Base-by-base conservation (phyloP, 2,888 invertebrate genomes). In the Dugesia japonica region DNA sequence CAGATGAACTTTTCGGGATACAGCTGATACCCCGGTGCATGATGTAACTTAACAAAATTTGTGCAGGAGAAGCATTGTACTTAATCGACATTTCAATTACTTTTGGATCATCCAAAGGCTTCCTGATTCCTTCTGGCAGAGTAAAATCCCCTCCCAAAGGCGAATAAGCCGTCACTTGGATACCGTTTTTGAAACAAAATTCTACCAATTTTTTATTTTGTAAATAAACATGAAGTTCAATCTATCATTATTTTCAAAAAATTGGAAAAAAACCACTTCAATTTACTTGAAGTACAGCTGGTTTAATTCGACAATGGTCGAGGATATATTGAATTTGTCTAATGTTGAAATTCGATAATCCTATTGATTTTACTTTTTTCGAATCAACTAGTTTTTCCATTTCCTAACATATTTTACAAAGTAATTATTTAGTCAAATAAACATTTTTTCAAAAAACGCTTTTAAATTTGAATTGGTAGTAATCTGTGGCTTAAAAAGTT, bases 1-100 rank as follows among this genome's bases (percentile, higher is more conserved):
- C 89, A 0, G 87, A 91, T 20, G 91, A 90, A 0, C 91, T 91
- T 83, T 92, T 92, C 0, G 92, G 92, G 79, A 92, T 91, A 38
- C 90, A 89, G 42, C 90, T 88, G 79, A 88, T 87, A 0, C 88
- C 89, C 42, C 89, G 87, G 81, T 92, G 90, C 73, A 87, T 86
- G 74, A 87, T 87, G 82, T 81, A 89, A 42, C 81, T 28, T 27
- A 78, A 26, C n/a, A 78, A 23, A 28, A 83, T 82, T 81, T 84
- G 83, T n/a, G 82, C 82, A 23, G 83, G 80, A 13, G 82, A 79
- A 77, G 82, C 82, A 42, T 80, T 80, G 78, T 82, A 80, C 38
- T 80, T 81, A 77, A 80, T 78, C 0, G 81, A 83, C 26, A 84
- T 80, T 56, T 81, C 80, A 76, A 80, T 78, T 28, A 84, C 77